Conservation (phyloP, 1,140 invertebrate genomes). For the Drosophila tani region DNA sequence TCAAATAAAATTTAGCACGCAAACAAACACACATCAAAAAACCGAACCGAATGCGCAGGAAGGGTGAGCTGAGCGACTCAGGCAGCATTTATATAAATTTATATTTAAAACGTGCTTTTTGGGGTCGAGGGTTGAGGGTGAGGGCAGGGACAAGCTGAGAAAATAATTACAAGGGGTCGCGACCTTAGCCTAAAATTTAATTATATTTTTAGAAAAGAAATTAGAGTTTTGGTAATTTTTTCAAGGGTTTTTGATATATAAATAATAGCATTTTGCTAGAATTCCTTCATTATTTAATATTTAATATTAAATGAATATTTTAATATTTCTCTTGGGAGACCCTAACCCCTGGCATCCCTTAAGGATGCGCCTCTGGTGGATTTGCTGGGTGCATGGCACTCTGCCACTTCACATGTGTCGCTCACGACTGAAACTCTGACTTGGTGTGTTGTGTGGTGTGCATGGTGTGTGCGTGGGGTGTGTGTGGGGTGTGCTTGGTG, state of each 20-base stretch:
- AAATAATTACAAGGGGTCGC: no score
- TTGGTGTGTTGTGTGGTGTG: constrained; percentile 12
- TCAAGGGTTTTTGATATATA: neutral
- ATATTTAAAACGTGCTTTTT: constrained; percentile 40
- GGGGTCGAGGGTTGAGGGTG: neutral
- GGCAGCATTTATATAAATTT: constrained; percentile 65
- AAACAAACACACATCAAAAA: constrained; percentile 44
- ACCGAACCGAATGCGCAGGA: neutral
- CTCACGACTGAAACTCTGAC: constrained; percentile 25
- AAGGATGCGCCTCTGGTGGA: neutral
- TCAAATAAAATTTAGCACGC: constrained; percentile 69
- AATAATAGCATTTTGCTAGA: no score
- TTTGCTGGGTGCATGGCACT: constrained; percentile 2
- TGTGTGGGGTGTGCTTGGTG: neutral
- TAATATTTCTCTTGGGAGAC: no score
- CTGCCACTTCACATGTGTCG: constrained; percentile 44
- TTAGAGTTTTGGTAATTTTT: no score
- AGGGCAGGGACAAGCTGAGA: no score
- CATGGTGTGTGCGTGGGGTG: neutral
- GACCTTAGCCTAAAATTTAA: no score
- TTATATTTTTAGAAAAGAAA: neutral
- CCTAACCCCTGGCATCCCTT: neutral
- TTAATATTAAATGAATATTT: neutral
- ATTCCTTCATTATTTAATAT: no score
- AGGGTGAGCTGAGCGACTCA: constrained; percentile 3